Evolutionary conservation across 2,797 vertebrate species (phyloP).

Genomic region (Rhinatrema bivittatum): DNA sequence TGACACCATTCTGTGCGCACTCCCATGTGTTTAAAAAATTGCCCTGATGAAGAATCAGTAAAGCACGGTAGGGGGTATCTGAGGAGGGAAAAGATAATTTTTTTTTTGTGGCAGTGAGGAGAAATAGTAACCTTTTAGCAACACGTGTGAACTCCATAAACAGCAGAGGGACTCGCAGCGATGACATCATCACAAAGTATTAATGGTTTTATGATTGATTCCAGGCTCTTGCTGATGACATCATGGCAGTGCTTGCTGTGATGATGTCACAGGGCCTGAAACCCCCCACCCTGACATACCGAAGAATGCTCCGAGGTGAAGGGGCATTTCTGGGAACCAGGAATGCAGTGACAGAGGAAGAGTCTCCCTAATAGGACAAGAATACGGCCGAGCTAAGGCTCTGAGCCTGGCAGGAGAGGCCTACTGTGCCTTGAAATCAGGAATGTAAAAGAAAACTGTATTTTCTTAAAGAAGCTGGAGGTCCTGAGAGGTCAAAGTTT

Average conservation of each 20-base stretch:
- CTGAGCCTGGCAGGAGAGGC: too few relatives aligned
- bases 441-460: too few relatives aligned
- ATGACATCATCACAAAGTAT: neutral
- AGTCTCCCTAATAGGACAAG: too few relatives aligned
- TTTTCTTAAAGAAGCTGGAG: too few relatives aligned
- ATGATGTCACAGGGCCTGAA: neutral
- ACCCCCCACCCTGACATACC: neutral
- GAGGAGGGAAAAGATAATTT: neutral
- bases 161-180: neutral
- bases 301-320: neutral
- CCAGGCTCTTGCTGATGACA: rapidly evolving
- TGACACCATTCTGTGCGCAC: too few relatives aligned
- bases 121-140: too few relatives aligned
- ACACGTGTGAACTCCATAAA: neutral
- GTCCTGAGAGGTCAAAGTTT: too few relatives aligned
- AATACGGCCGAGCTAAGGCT: too few relatives aligned
- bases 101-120: neutral
- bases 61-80: neutral
- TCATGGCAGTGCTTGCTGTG: neutral
- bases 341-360: too few relatives aligned
- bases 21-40: too few relatives aligned
- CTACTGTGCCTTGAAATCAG: too few relatives aligned
- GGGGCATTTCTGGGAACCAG: neutral
- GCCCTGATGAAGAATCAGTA: too few relatives aligned
- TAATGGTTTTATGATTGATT: neutral